These are phyloP conservation scores for Lepidurus apus DNA, from an alignment of 1,140 invertebrate species.

Conservation along the genomic window DNA sequence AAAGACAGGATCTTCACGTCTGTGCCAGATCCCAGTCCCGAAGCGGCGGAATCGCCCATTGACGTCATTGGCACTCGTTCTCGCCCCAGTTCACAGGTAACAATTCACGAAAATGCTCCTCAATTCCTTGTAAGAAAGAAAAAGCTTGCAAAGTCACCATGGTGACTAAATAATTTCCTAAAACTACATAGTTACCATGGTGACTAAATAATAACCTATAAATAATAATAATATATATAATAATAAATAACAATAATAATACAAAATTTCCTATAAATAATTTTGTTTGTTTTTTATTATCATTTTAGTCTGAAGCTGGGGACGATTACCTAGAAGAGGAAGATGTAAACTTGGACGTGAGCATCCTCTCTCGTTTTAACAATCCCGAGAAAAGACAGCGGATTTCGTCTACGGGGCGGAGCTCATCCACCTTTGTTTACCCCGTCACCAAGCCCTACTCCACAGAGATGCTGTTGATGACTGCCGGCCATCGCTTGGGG, in stretches of 20 bases:
- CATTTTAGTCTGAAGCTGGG: background rate
- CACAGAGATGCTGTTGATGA: background rate
- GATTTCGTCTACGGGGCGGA: background rate
- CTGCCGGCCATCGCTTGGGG: background rate
- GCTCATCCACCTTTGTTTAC: background rate
- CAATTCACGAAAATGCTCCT: background rate
- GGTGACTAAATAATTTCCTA: too few relatives aligned
- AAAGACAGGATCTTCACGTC: constrained; percentile 13
- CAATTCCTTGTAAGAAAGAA: background rate
- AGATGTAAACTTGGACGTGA: constrained; percentile 32
- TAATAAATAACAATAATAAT: too few relatives aligned
- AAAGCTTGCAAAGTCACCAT: background rate
- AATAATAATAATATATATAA: too few relatives aligned
- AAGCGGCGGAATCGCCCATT: constrained; percentile 15
- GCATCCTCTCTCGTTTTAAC: constrained; percentile 29
- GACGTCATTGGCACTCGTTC: constrained; percentile 29
- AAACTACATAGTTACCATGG: too few relatives aligned
- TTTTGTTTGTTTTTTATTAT: too few relatives aligned
- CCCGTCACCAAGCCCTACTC: constrained; percentile 6
- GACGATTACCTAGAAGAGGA: constrained; percentile 28
- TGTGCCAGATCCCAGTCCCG: constrained; percentile 7
- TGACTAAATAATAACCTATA: too few relatives aligned
- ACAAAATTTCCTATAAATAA: too few relatives aligned
- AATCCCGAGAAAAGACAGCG: background rate
- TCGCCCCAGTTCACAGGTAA: constrained; percentile 30